Evolutionary conservation across 2,888 invertebrate species (phyloP), one percentile per base, ranked within the genome.

Genomic region (Drosophila ezoana): DNA sequence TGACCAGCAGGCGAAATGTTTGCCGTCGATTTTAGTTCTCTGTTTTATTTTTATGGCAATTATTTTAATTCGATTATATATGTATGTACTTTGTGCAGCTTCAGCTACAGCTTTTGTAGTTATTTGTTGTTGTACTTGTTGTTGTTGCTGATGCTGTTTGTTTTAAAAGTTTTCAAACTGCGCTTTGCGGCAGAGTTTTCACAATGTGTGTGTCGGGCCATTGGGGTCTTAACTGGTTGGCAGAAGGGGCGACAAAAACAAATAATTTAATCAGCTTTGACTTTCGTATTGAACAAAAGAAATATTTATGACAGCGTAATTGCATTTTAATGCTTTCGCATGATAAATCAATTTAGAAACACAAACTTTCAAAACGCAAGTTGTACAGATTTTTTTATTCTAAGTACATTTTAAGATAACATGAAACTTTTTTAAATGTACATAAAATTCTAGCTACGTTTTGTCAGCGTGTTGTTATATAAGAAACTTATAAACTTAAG

Each of bases 41-140:
- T 45, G 45, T 52, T 57, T 64, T 62, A 65, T 76, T 82, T 80
- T 70, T 58, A 56, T 70, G 62, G 66, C 71, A 72, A 87, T 78
- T 81, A 81, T 86, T 86, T 88, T 74, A 77, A 88, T 88, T 83
- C 84, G 80, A 81, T 87, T 87, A 73, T 65, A 48, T 82, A 73
- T 66, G 49, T 47, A 47, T 61, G 58, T 54, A 64, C 18, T 64
- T 66, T 64, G 49, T 65, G 32, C 35, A 20, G 62, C 53, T 57
- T 44, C 28, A 40, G 11, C 35, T 40, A 10, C 58, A 44, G 43
- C 52, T 64, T 40, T 47, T 43, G 52, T 11, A 20, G 33, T 35
- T 35, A 16, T 9, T 35, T 37, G 33, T 45, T 35, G 14, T n/a
- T 38, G n/a, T 28, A 28, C 8, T 14, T 23, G 49, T 41, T 51